Evolutionary conservation across 2,888 invertebrate species (phyloP).

Genomic region (Epistrophella euchroma): DNA sequence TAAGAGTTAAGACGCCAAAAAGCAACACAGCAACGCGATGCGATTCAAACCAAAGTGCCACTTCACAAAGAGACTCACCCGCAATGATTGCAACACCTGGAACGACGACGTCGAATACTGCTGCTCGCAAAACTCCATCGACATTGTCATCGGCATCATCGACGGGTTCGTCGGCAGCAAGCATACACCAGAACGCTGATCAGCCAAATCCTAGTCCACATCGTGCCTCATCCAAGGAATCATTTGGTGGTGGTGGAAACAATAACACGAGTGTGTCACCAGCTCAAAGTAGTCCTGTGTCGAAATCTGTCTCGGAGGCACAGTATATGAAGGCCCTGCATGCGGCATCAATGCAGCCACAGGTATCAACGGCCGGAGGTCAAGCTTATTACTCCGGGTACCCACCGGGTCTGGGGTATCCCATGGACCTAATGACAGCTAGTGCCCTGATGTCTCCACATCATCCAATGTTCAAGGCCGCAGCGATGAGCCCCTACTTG

Average conservation of each 20-base stretch:
- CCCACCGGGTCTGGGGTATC: constrained; percentile 87
- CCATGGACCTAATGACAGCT: constrained; percentile 90
- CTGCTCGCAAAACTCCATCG: constrained; percentile 78
- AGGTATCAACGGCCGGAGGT: constrained; percentile 57
- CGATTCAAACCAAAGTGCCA: constrained; percentile 91
- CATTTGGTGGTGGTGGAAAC: constrained; percentile 76
- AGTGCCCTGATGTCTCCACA: constrained; percentile 91
- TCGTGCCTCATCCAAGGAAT: constrained; percentile 81
- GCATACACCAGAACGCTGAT: constrained; percentile 70
- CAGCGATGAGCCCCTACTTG: constrained; percentile 91
- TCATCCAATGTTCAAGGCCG: constrained; percentile 89
- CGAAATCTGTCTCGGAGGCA: constrained; percentile 81
- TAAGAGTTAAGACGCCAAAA: constrained; percentile 81
- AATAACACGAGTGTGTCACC: constrained; percentile 75
- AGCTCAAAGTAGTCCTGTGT: constrained; percentile 78
- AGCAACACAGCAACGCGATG: constrained; percentile 84
- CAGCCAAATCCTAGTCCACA: constrained; percentile 80
- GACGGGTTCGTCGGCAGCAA: constrained; percentile 69
- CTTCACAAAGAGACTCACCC: constrained; percentile 83
- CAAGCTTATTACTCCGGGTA: constrained; percentile 86
- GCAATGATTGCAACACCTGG: constrained; percentile 73
- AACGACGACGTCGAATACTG: constrained; percentile 71
- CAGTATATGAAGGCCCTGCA: constrained; percentile 83
- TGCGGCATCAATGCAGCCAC: constrained; percentile 78
- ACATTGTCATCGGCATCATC: constrained; percentile 77